Percentiles rank a stretch among this genome's conserved stretches.
Conservation (phyloP, 1,140 invertebrate species). For the Harpegnathos saltator region DNA sequence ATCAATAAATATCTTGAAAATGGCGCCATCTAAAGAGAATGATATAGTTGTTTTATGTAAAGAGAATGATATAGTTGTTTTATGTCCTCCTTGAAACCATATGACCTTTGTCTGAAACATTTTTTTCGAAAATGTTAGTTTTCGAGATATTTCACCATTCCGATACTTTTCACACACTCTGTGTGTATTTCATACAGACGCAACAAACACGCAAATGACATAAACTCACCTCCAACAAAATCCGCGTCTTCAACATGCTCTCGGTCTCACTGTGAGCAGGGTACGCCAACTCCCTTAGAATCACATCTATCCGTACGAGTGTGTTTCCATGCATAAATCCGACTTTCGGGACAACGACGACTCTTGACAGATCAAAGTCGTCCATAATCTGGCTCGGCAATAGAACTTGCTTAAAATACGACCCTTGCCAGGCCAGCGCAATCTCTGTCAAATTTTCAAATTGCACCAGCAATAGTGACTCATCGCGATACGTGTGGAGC, state of each 20-base stretch:
- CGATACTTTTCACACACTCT: too few relatives aligned
- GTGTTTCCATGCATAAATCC: constrained; percentile 74
- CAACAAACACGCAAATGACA: too few relatives aligned
- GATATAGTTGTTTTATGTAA: too few relatives aligned
- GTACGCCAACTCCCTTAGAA: constrained; percentile 53
- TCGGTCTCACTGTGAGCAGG: constrained; percentile 62
- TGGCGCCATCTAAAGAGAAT: too few relatives aligned
- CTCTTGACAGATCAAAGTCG: constrained; percentile 73
- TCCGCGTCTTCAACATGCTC: constrained; percentile 67
- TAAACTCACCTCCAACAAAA: constrained; percentile 64
- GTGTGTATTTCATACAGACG: too few relatives aligned
- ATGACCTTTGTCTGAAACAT: too few relatives aligned
- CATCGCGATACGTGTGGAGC: constrained; percentile 78
- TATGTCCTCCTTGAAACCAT: too few relatives aligned
- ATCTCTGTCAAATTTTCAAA: constrained; percentile 72
- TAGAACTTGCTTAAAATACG: constrained; percentile 63
- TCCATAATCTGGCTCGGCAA: constrained; percentile 66
- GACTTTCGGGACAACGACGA: constrained; percentile 73
- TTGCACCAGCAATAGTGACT: constrained; percentile 78
- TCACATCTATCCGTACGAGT: constrained; percentile 71
- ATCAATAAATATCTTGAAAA: too few relatives aligned
- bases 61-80: too few relatives aligned
- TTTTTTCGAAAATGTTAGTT: too few relatives aligned
- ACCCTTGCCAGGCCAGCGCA: constrained; percentile 74
- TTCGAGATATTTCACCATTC: too few relatives aligned